A percentile compares a stretch with the other conserved stretches of the same genome.
Evolutionary conservation across 1,140 invertebrate genomes (phyloP).

Genomic region (Trachymyrmex septentrionalis): DNA sequence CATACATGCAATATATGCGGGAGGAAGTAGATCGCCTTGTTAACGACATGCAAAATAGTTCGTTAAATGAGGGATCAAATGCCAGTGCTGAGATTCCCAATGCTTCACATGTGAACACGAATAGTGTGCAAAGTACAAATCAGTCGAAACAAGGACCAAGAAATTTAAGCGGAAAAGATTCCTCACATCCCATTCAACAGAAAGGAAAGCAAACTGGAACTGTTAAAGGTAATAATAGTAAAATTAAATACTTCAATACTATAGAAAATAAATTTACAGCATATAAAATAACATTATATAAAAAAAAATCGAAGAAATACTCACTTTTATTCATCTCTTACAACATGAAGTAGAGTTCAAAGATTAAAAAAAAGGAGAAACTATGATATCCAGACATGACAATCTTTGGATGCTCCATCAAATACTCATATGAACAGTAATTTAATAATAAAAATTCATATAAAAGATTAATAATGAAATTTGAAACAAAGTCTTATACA

Average conservation of each 20-base stretch:
- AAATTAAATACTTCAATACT: too few relatives aligned
- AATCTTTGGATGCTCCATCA: neutral
- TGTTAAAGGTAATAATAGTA: too few relatives aligned
- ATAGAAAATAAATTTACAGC: too few relatives aligned
- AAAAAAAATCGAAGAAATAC: too few relatives aligned
- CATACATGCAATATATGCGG: constrained; percentile 6
- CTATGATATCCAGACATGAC: neutral
- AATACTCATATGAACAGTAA: constrained; percentile 13
- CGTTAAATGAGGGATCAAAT: constrained; percentile 17
- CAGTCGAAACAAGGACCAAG: constrained; percentile 33
- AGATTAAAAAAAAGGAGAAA: too few relatives aligned
- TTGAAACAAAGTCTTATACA: neutral
- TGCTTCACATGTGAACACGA: constrained; percentile 5
- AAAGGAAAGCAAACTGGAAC: constrained; percentile 34
- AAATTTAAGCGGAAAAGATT: constrained; percentile 26
- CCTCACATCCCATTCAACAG: neutral
- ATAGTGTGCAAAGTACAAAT: constrained; percentile 8
- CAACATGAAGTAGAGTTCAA: too few relatives aligned
- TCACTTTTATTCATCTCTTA: too few relatives aligned
- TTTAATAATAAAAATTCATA: neutral
- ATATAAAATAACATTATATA: too few relatives aligned
- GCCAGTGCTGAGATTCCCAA: constrained; percentile 1
- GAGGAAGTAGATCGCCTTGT: constrained; percentile 45
- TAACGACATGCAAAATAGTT: constrained; percentile 51
- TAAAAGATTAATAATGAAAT: neutral